phyloP scores from a whole-genome alignment of 1,140 invertebrate genomes.

The Thaumatotibia leucotreta region DNA sequence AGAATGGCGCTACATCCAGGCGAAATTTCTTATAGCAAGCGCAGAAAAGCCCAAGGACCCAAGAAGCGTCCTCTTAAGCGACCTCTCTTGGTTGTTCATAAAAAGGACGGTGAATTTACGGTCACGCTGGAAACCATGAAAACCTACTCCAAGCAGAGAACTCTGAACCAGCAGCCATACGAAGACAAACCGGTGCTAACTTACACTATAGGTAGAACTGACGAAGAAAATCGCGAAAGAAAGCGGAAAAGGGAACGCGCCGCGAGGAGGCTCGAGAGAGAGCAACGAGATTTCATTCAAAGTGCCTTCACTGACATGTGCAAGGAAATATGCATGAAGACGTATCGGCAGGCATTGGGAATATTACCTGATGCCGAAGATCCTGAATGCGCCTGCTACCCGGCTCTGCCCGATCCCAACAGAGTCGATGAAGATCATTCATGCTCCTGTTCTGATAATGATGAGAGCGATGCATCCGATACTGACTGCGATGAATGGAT shows the following conservation, averaged over 20 bases:
- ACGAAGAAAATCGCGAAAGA: constrained; percentile 57
- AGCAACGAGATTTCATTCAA: constrained; percentile 57
- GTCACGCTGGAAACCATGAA: constrained; percentile 71
- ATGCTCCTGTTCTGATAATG: constrained; percentile 55
- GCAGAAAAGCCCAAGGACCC: constrained; percentile 41
- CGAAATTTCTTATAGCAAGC: constrained; percentile 51
- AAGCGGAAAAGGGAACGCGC: constrained; percentile 50
- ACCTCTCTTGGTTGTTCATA: constrained; percentile 56
- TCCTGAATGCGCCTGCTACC: constrained; percentile 53
- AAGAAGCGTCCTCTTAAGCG: constrained; percentile 52
- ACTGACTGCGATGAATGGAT: constrained; percentile 68
- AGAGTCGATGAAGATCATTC: constrained; percentile 42
- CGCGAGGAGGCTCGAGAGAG: constrained; percentile 52
- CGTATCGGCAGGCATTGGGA: constrained; percentile 64
- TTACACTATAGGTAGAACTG: constrained; percentile 62
- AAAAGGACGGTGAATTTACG: constrained; percentile 59
- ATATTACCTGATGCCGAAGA: constrained; percentile 53
- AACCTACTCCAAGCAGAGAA: constrained; percentile 45
- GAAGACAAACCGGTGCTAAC: constrained; percentile 61
- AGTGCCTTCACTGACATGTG: constrained; percentile 63
- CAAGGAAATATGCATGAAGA: constrained; percentile 63
- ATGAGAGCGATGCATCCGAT: constrained; percentile 39
- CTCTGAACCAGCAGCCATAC: constrained; percentile 58
- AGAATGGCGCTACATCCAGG: constrained; percentile 55
- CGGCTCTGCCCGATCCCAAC: constrained; percentile 34